Conservation (phyloP, 2,888 invertebrate genomes). For the Heteromurus nitidus region DNA sequence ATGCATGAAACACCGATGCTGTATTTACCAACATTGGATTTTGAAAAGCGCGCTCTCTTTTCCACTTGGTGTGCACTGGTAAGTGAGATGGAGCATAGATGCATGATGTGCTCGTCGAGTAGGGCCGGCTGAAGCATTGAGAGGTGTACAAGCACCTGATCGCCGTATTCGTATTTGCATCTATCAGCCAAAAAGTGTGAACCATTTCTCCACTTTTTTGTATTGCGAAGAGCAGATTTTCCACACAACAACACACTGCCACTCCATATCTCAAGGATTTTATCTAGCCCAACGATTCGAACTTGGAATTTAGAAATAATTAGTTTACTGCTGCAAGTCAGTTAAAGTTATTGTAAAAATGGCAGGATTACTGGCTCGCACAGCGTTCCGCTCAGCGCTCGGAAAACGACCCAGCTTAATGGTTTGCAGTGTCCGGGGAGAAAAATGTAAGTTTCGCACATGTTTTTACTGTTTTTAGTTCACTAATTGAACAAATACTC, state of each 20-base stretch:
- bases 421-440: conserved; percentile 52
- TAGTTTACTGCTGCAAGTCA: neutral
- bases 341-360: conserved; percentile 35
- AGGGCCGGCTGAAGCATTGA: conserved; percentile 8
- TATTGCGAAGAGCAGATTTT: neutral
- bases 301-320: neutral
- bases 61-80: neutral
- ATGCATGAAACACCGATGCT: too few species aligned
- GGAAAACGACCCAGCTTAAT: conserved; percentile 59
- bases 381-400: conserved; percentile 42
- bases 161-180: neutral
- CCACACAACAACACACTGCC: too few species aligned
- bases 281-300: too few species aligned
- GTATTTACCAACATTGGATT: too few species aligned
- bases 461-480: too few species aligned
- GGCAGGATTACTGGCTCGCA: conserved; percentile 69
- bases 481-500: too few species aligned
- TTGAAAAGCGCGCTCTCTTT: neutral
- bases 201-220: conserved; percentile 33
- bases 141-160: conserved; percentile 39
- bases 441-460: conserved; percentile 46
- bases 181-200: conserved; percentile 40
- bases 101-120: too few species aligned
- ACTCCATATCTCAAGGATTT: too few species aligned
- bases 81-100: neutral